A percentile compares a stretch with the other conserved stretches of the same genome.
Evolutionary conservation across 2,888 invertebrate genomes (phyloP).

Genomic region (Zaprionus obscuricornis): DNA sequence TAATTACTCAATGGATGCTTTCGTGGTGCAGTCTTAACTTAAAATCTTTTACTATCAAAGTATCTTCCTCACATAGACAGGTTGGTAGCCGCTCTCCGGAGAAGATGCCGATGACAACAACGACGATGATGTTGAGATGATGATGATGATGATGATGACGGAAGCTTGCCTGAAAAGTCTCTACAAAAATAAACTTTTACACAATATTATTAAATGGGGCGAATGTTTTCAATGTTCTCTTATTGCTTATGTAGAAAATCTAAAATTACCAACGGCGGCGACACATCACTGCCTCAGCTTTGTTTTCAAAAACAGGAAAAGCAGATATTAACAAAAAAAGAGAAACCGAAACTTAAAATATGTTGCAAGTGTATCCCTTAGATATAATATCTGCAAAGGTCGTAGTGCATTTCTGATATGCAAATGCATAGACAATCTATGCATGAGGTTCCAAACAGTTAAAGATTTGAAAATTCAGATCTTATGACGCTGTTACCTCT

Average conservation of each 20-base stretch:
- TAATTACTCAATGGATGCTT: constrained; percentile 23
- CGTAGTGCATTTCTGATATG: too few species aligned
- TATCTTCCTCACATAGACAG: constrained; percentile 40
- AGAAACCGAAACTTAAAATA: constrained; percentile 30
- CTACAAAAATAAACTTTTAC: constrained; percentile 75
- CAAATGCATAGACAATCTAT: too few species aligned
- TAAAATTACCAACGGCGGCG: constrained; percentile 62
- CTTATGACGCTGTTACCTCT: constrained; percentile 26
- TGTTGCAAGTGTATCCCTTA: constrained; percentile 36
- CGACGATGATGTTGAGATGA: neutral
- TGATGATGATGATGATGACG: constrained; percentile 1
- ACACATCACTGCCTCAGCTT: constrained; percentile 12
- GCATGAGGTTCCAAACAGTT: too few species aligned
- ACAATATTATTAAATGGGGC: constrained; percentile 74
- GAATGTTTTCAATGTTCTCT: constrained; percentile 57
- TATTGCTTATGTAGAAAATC: constrained; percentile 60
- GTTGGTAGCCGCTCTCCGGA: neutral
- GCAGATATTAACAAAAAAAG: constrained; percentile 23
- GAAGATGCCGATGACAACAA: neutral
- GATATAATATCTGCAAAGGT: constrained; percentile 43
- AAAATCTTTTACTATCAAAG: constrained; percentile 40
- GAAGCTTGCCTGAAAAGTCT: constrained; percentile 15
- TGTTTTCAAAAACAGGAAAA: constrained; percentile 10
- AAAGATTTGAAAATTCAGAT: constrained; percentile 24
- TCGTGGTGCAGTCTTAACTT: constrained; percentile 20